Base-by-base conservation (phyloP, 2,888 invertebrate genomes). In the Chydorus sphaericus region DNA sequence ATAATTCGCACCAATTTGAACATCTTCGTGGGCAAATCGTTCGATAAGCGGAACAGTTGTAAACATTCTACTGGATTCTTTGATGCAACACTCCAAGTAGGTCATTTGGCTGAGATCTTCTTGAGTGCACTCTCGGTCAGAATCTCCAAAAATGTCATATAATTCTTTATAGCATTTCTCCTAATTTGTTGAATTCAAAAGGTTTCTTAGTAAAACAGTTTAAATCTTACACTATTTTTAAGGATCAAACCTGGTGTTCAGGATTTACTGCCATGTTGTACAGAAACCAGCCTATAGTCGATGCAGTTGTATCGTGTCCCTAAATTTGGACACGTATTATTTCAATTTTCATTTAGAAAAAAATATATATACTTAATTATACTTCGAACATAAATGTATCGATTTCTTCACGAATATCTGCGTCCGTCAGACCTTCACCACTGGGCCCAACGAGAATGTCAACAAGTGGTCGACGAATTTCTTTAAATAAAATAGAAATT, bases 271-370 rank as follows among this genome's bases (percentile, higher is more conserved):
- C 77, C 48, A 78, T 67, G 53, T 75, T 65, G 62, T 73, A 74
- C 14, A 74, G 63, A 7, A 72, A 69, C 75, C 76, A 78, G 61
- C 69, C 70, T 31, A 75, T 69, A 1, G 72, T 75, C 18, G 76
- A 71, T 1, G 77, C 72, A 2, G 77, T 78, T 10, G 77, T 78
- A 62, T 77, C 77, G 62, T 77, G 77, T 4, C 77, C 78, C 61
- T 52, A 11, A 2, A 1, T 3, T 8, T 33, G 14, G 14, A 8
- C 14, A 33, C 8, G 33, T 10, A 10, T 33, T 10, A 33, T 33
- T 33, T 33, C 14, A 8, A 14, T 33, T n/a, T 8, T 33, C 8
- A 33, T 33, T 33, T 14, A 14, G 14, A 10, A 33, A 8, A 23
- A 23, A 44, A 11, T 8, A 14, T 3, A 7, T 8, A 33, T 59